phyloP scores from a whole-genome alignment of 1,140 invertebrate genomes.

The Zeugodacus cucurbitae region DNA sequence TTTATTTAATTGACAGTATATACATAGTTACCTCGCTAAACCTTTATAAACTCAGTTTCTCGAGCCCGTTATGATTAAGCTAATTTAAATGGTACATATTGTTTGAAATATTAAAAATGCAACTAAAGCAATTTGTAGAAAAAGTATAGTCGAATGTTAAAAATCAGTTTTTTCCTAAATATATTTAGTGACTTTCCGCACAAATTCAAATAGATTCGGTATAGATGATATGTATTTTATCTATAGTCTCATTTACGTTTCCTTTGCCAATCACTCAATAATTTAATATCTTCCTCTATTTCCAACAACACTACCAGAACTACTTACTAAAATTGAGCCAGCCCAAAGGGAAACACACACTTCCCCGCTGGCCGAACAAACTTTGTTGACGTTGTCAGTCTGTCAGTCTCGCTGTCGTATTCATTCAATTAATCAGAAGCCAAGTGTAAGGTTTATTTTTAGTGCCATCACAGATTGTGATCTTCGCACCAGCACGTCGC shows the following conservation, averaged over 20 bases:
- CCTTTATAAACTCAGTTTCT: too few species aligned
- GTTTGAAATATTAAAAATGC: too few species aligned
- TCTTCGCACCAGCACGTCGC: background rate
- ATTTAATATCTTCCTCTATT: background rate
- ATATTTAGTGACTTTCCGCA: too few species aligned
- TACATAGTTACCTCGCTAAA: too few species aligned
- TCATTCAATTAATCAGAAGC: slow-evolving; percentile 6
- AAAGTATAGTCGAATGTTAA: too few species aligned
- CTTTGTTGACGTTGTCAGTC: background rate
- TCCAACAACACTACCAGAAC: background rate
- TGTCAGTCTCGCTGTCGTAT: background rate
- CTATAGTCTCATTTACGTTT: too few species aligned
- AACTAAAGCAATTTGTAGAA: too few species aligned
- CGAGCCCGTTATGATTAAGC: too few species aligned
- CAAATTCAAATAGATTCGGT: too few species aligned
- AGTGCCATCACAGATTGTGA: slow-evolving; percentile 1
- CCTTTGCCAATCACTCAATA: background rate
- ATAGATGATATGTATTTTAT: background rate
- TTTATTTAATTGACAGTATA: too few species aligned
- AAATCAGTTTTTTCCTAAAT: too few species aligned
- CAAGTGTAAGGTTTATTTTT: slow-evolving; percentile 19
- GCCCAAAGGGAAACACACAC: background rate
- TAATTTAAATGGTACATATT: too few species aligned
- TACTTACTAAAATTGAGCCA: background rate
- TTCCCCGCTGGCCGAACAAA: background rate